Percentiles rank a stretch among this genome's conserved stretches.
phyloP scores from a whole-genome alignment of 2,888 invertebrate species.

The Vanessa cardui region DNA sequence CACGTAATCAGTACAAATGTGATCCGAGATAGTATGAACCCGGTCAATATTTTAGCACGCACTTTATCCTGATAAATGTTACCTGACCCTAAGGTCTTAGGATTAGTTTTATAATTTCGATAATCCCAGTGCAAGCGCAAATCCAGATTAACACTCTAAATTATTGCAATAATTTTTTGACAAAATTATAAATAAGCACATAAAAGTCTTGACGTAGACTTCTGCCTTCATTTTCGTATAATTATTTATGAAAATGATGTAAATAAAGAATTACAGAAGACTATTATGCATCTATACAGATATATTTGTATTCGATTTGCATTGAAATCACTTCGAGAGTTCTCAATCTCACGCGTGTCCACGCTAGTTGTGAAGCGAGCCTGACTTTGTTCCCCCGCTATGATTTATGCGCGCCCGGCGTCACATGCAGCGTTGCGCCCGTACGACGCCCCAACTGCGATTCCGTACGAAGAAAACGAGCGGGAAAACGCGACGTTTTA shows the following conservation, averaged over 20 bases:
- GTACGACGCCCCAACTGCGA: constrained; percentile 62
- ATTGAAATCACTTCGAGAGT: constrained; percentile 33
- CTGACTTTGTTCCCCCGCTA: constrained; percentile 64
- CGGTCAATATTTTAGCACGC: constrained; percentile 77
- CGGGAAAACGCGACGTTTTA: constrained; percentile 52
- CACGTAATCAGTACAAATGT: constrained; percentile 76
- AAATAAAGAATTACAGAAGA: no score
- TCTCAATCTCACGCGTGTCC: constrained; percentile 50
- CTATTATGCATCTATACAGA: background rate
- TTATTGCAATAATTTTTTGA: no score
- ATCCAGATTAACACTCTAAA: background rate
- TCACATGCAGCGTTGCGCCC: constrained; percentile 80
- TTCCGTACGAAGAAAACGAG: constrained; percentile 52
- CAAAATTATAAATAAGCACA: no score
- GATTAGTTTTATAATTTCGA: constrained; percentile 27
- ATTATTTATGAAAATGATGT: no score
- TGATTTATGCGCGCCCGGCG: constrained; percentile 76
- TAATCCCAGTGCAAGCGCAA: background rate
- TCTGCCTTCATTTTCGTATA: no score
- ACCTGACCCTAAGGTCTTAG: constrained; percentile 54
- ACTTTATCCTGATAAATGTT: constrained; percentile 75
- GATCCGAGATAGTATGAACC: constrained; percentile 64
- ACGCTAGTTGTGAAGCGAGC: constrained; percentile 65
- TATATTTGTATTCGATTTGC: constrained; percentile 23
- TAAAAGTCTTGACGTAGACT: no score